Evolutionary conservation across 2,113 vertebrate genomes (phyloP).

Genomic region (Anhinga anhinga): DNA sequence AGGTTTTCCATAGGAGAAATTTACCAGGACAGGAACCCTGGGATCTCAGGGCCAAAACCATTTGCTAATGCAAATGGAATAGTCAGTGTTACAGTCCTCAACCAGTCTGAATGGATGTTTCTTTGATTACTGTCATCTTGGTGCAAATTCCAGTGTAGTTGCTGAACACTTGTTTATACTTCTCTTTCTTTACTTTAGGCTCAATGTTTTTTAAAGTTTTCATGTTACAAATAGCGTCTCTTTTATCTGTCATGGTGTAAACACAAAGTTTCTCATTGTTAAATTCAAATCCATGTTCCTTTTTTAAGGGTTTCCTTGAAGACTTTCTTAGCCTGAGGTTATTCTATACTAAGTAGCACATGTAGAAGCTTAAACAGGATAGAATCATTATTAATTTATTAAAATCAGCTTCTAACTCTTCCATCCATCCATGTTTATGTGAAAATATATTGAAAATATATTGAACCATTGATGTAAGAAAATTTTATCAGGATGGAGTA

Average conservation of each 20-base stretch:
- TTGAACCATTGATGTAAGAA: not conserved
- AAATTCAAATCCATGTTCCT: not conserved
- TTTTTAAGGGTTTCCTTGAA: slow-evolving; percentile 14
- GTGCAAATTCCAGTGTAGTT: not conserved
- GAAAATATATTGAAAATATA: not conserved
- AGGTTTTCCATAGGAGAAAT: not conserved
- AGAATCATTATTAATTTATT: slow-evolving; percentile 43
- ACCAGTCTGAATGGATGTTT: not conserved
- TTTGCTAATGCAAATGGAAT: not conserved
- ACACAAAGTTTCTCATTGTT: slow-evolving; percentile 22
- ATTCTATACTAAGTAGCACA: slow-evolving; percentile 6
- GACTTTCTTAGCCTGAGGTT: not conserved
- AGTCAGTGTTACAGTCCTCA: not conserved
- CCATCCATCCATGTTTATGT: not conserved
- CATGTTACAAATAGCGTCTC: not conserved
- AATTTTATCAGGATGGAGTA: slow-evolving; percentile 1
- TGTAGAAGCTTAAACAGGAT: slow-evolving; percentile 11
- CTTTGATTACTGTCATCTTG: not conserved
- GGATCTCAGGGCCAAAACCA: not conserved
- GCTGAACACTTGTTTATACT: not conserved
- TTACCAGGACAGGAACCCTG: not conserved
- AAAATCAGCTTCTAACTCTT: slow-evolving; percentile 12
- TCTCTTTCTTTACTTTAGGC: not conserved
- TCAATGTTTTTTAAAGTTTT: slow-evolving; percentile 3
- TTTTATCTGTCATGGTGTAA: not conserved